A percentile compares a stretch with the other conserved stretches of the same genome.
These are phyloP conservation scores for Oxystoma pomonae DNA, from an alignment of 2,888 invertebrate species.

Conservation along the genomic window DNA sequence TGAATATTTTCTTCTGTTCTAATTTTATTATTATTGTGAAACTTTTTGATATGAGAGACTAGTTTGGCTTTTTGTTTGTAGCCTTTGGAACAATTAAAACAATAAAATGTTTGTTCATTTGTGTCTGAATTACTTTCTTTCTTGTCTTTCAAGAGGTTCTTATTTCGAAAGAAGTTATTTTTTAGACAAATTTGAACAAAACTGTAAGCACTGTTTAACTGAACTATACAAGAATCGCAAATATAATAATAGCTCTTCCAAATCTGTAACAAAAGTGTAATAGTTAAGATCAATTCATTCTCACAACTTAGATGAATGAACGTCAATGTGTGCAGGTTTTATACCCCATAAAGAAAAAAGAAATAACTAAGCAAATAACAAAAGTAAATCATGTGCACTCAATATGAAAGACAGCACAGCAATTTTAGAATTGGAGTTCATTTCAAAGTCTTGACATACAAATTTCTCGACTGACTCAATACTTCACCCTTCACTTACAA, in stretches of 20 bases:
- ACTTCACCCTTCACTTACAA: too few species aligned
- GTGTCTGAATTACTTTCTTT: conserved; percentile 6
- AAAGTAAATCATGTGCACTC: neutral
- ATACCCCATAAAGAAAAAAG: too few species aligned
- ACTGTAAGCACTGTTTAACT: conserved; percentile 24
- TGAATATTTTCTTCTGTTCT: neutral
- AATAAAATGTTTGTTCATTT: conserved; percentile 19
- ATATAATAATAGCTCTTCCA: conserved; percentile 28
- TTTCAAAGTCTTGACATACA: too few species aligned
- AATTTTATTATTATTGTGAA: conserved; percentile 22
- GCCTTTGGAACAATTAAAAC: conserved; percentile 29
- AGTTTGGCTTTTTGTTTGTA: conserved; percentile 31
- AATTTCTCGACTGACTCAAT: too few species aligned
- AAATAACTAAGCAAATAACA: too few species aligned
- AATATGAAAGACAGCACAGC: neutral
- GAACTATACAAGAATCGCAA: conserved; percentile 26
- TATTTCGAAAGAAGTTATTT: conserved; percentile 28
- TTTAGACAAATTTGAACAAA: conserved; percentile 28
- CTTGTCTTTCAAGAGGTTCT: conserved; percentile 5
- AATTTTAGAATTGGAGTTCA: neutral
- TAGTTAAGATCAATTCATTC: conserved; percentile 3
- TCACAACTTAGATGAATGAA: too few species aligned
- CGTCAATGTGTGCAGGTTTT: too few species aligned
- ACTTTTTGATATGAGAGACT: conserved; percentile 28
- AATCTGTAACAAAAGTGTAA: conserved; percentile 18